phyloP scores from a whole-genome alignment of 2,888 invertebrate species.

The Eupithecia exiguata region DNA sequence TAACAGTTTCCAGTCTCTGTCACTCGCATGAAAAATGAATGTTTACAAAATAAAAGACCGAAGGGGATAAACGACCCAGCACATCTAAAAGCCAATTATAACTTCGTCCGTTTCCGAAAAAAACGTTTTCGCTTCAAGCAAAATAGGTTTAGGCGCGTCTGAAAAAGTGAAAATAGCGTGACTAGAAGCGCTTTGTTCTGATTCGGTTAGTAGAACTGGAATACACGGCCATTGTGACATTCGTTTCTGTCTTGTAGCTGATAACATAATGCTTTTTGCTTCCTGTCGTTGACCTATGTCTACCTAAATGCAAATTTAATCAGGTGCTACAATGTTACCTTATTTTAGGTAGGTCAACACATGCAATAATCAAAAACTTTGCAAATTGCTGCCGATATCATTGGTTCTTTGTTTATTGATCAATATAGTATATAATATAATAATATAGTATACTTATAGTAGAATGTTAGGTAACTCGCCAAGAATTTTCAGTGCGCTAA shows the following conservation, averaged over 20 bases:
- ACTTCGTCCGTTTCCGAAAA: constrained; percentile 42
- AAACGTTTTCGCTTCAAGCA: constrained; percentile 37
- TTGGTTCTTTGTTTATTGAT: no score
- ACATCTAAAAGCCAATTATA: constrained; percentile 52
- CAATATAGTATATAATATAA: no score
- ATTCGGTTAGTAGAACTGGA: constrained; percentile 28
- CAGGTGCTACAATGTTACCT: background rate
- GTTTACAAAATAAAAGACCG: constrained; percentile 1
- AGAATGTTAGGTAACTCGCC: no score
- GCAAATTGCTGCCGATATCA: background rate
- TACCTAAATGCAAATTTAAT: background rate
- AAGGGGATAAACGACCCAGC: constrained; percentile 28
- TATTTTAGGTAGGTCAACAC: background rate
- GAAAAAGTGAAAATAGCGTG: constrained; percentile 44
- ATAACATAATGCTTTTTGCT: constrained; percentile 8
- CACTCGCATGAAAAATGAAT: background rate
- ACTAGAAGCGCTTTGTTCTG: constrained; percentile 37
- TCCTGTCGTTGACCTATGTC: constrained; percentile 4
- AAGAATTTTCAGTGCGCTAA: background rate
- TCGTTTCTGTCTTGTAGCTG: constrained; percentile 24
- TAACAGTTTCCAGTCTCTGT: constrained; percentile 3
- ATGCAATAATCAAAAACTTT: background rate
- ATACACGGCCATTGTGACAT: constrained; percentile 27
- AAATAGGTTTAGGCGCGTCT: constrained; percentile 35
- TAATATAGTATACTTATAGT: no score